These are phyloP conservation scores for Oxycera nigricornis DNA, from an alignment of 2,888 invertebrate species.

Conservation along the genomic window DNA sequence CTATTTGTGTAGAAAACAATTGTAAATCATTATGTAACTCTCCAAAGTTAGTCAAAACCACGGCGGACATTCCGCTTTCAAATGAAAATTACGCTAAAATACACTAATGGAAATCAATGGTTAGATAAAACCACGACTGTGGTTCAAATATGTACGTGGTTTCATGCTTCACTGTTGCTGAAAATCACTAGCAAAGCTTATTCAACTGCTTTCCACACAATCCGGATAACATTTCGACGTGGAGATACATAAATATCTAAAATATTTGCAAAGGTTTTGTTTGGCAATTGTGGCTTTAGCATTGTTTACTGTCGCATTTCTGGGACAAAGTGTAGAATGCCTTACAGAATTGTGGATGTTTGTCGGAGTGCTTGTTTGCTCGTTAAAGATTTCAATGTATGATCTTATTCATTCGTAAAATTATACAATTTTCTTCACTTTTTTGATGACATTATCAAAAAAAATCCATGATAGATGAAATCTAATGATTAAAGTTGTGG, in stretches of 20 bases:
- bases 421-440: too few relatives aligned
- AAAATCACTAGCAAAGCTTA: conserved; percentile 7
- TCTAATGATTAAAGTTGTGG: too few relatives aligned
- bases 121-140: conserved; percentile 1
- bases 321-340: too few relatives aligned
- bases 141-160: neutral
- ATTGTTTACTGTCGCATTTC: too few relatives aligned
- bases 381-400: too few relatives aligned
- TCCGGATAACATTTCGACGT: too few relatives aligned
- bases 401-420: too few relatives aligned
- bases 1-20: neutral
- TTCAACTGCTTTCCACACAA: conserved; percentile 1
- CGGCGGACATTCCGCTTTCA: conserved; percentile 8
- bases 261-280: neutral
- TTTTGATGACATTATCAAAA: too few relatives aligned
- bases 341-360: too few relatives aligned
- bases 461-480: too few relatives aligned
- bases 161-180: neutral
- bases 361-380: too few relatives aligned
- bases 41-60: conserved; percentile 7
- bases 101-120: neutral
- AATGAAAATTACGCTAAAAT: neutral
- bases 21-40: conserved; percentile 13
- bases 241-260: neutral
- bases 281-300: too few relatives aligned